Conservation (phyloP, 2,113 vertebrate species). For the Amblyornis subalaris region DNA sequence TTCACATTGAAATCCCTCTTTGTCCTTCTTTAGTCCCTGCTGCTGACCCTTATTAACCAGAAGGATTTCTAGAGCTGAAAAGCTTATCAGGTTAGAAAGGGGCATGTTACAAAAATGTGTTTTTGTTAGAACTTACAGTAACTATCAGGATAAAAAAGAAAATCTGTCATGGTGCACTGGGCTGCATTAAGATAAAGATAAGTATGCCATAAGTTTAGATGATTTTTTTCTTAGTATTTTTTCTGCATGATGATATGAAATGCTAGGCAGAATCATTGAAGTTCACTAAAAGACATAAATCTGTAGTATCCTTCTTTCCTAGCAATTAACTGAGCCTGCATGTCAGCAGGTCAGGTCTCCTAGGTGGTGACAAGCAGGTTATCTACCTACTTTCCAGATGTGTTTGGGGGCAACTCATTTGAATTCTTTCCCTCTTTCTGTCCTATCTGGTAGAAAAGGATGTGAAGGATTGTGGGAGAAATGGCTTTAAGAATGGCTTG, state of each 20-base stretch:
- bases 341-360: neutral
- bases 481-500: neutral
- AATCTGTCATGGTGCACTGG: neutral
- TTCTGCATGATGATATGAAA: neutral
- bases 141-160: neutral
- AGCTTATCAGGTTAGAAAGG: neutral
- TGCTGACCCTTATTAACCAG: slow-evolving; percentile 27
- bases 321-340: neutral
- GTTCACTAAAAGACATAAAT: neutral
- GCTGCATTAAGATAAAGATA: neutral
- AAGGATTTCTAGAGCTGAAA: slow-evolving; percentile 17
- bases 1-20: slow-evolving; percentile 37
- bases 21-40: neutral
- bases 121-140: neutral
- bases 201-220: neutral
- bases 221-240: neutral
- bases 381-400: neutral
- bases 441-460: neutral
- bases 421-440: neutral
- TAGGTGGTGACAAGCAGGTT: neutral
- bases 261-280: neutral
- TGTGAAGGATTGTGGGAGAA: neutral
- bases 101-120: neutral
- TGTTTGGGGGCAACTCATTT: neutral
- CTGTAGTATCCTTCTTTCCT: neutral